Conservation (phyloP, 2,888 invertebrate genomes). For the Ellobium chinense region DNA sequence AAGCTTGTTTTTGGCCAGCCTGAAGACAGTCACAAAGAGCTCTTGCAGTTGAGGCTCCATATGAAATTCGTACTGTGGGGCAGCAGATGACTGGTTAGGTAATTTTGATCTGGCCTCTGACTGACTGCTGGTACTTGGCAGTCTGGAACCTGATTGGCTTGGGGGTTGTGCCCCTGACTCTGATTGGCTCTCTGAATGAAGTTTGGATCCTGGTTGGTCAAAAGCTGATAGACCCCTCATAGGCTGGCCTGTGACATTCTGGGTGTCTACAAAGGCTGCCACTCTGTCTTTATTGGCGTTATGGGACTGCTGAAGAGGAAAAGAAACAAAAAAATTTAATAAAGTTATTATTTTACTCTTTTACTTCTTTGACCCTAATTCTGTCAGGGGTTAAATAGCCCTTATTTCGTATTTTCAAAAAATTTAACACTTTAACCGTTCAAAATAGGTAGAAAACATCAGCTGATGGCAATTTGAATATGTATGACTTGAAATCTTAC, state of each 20-base stretch:
- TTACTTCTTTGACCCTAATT: no score
- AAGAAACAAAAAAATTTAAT: no score
- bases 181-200: conserved; percentile 51
- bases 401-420: no score
- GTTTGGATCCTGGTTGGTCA: conserved; percentile 10
- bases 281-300: conserved; percentile 67
- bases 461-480: no score
- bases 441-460: no score
- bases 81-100: neutral
- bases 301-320: conserved; percentile 50
- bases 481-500: no score
- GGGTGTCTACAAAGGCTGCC: conserved; percentile 69
- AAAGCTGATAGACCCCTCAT: conserved; percentile 29
- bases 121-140: conserved; percentile 14
- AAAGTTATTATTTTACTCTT: no score
- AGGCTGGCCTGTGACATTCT: conserved; percentile 1
- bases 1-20: conserved; percentile 63
- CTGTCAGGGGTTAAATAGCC: no score
- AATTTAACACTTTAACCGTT: no score
- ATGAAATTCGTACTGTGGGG: conserved; percentile 68
- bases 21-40: conserved; percentile 66
- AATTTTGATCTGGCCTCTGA: conserved; percentile 31
- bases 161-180: conserved; percentile 31
- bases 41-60: conserved; percentile 60
- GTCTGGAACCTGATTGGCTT: conserved; percentile 4